Conservation (phyloP, 2,797 vertebrate species). For the Monodelphis domestica region DNA sequence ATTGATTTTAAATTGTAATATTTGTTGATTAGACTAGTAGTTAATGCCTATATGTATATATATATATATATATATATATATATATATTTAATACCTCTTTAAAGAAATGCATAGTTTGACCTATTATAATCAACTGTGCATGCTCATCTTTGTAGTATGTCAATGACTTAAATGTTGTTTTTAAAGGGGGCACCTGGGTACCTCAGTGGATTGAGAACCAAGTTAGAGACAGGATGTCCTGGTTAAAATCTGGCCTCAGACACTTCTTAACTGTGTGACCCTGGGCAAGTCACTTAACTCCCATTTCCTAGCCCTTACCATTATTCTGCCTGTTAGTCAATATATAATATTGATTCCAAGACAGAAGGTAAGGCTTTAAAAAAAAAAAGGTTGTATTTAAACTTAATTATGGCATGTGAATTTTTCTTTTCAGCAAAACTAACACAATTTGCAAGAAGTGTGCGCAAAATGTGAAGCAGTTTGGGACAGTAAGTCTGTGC, state of each 20-base stretch:
- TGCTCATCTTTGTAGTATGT: neutral
- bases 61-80: neutral
- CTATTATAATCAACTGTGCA: neutral
- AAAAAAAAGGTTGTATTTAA: constrained; percentile 1
- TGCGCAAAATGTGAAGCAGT: constrained; percentile 99
- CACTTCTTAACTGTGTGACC: too few species aligned
- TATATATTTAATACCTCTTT: neutral
- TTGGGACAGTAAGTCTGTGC: constrained; percentile 93
- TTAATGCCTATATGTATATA: neutral
- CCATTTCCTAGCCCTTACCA: too few species aligned
- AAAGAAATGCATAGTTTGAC: constrained; percentile 26
- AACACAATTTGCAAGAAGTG: constrained; percentile 99
- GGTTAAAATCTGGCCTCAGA: too few species aligned
- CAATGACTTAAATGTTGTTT: constrained; percentile 4
- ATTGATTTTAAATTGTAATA: constrained; percentile 35
- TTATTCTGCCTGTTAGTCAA: too few species aligned
- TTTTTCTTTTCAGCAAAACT: constrained; percentile 92
- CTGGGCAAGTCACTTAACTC: too few species aligned
- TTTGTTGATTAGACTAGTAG: neutral
- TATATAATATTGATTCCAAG: too few species aligned
- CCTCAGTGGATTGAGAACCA: too few species aligned
- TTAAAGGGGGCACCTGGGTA: too few species aligned
- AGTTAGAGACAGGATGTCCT: too few species aligned
- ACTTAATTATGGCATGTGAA: constrained; percentile 42
- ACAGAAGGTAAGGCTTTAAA: too few species aligned